A percentile compares a stretch with the other conserved stretches of the same genome.
These are phyloP conservation scores for Chamaetylas fuelleborni DNA, from an alignment of 2,113 vertebrate species.

Conservation along the genomic window DNA sequence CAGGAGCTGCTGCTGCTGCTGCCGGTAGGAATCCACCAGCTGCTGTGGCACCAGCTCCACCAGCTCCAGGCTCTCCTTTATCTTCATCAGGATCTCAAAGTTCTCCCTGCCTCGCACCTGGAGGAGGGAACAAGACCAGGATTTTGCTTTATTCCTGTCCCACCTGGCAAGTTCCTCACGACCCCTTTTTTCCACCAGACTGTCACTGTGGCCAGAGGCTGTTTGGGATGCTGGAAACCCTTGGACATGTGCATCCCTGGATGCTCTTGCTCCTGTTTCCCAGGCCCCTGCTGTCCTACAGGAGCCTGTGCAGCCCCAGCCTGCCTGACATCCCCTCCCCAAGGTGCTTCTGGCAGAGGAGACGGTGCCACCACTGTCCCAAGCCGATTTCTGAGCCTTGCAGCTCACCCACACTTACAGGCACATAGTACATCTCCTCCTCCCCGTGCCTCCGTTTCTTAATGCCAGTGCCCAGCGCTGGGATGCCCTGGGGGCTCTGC, in stretches of 20 bases:
- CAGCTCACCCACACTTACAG: constrained; percentile 75
- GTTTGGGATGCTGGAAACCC: accelerated
- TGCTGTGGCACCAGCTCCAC: constrained; percentile 93
- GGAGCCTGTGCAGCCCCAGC: not conserved
- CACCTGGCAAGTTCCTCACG: not conserved
- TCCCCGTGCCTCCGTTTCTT: constrained; percentile 93
- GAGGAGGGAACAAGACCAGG: not conserved
- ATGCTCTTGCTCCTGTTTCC: not conserved
- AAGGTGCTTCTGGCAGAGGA: not conserved
- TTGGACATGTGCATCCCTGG: accelerated
- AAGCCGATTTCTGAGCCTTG: accelerated
- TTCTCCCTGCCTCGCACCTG: constrained; percentile 95
- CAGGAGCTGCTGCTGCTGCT: constrained; percentile 95
- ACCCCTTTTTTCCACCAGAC: not conserved
- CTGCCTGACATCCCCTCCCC: not conserved
- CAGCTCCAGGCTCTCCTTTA: constrained; percentile 95
- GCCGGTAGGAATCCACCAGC: constrained; percentile 90
- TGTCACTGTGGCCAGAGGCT: not conserved
- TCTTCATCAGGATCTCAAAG: constrained; percentile 96
- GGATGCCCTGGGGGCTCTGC: constrained; percentile 86
- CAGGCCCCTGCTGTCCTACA: not conserved
- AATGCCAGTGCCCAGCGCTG: constrained; percentile 79
- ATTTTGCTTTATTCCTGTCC: not conserved
- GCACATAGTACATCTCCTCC: constrained; percentile 93
- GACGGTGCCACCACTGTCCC: accelerated